phyloP scores from a whole-genome alignment of 1,140 invertebrate species.

The Probaryconus sp. region DNA sequence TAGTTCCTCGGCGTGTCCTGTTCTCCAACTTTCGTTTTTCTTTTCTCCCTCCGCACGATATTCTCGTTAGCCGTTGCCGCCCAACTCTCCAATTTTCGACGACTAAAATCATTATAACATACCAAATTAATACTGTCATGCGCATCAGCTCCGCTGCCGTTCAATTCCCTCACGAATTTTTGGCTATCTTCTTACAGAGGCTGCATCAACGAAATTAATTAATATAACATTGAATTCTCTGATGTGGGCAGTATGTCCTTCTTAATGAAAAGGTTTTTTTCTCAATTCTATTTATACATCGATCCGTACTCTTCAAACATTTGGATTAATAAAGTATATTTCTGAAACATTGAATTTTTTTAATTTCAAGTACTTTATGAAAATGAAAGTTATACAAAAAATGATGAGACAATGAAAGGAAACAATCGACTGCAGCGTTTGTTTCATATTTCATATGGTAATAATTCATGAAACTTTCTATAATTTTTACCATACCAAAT shows the following conservation, averaged over 20 bases:
- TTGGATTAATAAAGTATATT: no score
- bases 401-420: no score
- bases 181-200: slow-evolving; percentile 58
- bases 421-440: no score
- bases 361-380: no score
- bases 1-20: slow-evolving; percentile 67
- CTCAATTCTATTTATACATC: slow-evolving; percentile 11
- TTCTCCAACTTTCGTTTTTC: slow-evolving; percentile 72
- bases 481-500: no score
- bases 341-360: no score
- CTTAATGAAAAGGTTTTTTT: slow-evolving; percentile 8
- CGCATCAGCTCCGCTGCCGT: slow-evolving; percentile 60
- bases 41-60: slow-evolving; percentile 66
- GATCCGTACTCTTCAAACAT: not conserved
- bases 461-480: no score
- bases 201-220: slow-evolving; percentile 64
- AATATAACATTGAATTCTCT: slow-evolving; percentile 59
- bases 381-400: no score
- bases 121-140: slow-evolving; percentile 72
- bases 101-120: slow-evolving; percentile 71
- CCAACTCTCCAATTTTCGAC: slow-evolving; percentile 61
- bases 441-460: no score
- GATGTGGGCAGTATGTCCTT: slow-evolving; percentile 19
- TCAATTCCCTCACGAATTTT: slow-evolving; percentile 52
- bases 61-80: slow-evolving; percentile 68